Evolutionary conservation across 2,888 invertebrate species (phyloP).

Genomic region (Byasa hedistus): DNA sequence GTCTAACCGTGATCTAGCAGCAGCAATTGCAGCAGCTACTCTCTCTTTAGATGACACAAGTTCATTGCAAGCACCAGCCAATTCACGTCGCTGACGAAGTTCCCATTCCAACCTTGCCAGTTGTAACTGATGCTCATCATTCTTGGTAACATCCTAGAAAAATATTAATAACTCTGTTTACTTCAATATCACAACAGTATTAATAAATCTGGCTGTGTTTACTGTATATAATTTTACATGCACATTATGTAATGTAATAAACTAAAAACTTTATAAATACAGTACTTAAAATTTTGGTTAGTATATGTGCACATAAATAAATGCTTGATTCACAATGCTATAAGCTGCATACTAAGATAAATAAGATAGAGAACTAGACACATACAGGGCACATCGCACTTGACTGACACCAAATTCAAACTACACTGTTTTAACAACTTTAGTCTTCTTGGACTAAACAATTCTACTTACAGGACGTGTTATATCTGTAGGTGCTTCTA

Average conservation of each 20-base stretch:
- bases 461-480: conserved; percentile 81
- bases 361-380: too few relatives aligned
- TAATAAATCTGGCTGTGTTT: too few relatives aligned
- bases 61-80: conserved; percentile 87
- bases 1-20: conserved; percentile 87
- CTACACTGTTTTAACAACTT: background rate
- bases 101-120: conserved; percentile 95
- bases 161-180: background rate
- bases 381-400: too few relatives aligned
- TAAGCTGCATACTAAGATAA: too few relatives aligned
- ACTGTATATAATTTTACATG: too few relatives aligned
- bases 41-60: conserved; percentile 88
- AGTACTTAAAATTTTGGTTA: too few relatives aligned
- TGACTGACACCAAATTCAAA: too few relatives aligned
- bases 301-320: too few relatives aligned
- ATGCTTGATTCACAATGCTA: too few relatives aligned
- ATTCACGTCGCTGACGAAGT: conserved; percentile 90
- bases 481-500: conserved; percentile 86
- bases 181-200: background rate
- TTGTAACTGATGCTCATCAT: conserved; percentile 88
- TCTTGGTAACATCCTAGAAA: conserved; percentile 82
- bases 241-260: too few relatives aligned
- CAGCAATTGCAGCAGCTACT: conserved; percentile 86
- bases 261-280: too few relatives aligned
- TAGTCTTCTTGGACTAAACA: background rate